Conservation (phyloP, 2,888 invertebrate genomes). For the Hoplodrina ambigua region DNA sequence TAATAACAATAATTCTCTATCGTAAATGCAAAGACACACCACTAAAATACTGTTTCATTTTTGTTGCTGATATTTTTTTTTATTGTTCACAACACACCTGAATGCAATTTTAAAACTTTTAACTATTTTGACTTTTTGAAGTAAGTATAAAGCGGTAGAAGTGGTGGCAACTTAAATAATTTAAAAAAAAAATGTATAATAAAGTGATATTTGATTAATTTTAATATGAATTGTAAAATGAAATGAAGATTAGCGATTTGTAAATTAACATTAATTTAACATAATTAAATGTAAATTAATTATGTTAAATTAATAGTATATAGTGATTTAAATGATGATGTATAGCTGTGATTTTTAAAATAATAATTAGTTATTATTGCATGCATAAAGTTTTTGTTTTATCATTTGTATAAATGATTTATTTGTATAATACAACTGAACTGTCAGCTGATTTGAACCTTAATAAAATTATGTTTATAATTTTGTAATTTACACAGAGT, state of each 20-base stretch:
- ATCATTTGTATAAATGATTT: not conserved
- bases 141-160: constrained; percentile 41
- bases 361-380: constrained; percentile 26
- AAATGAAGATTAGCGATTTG: not conserved
- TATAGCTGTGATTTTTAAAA: constrained; percentile 37
- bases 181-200: not conserved
- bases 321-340: constrained; percentile 30
- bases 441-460: constrained; percentile 29
- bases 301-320: not conserved
- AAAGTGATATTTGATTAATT: constrained; percentile 7
- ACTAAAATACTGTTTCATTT: constrained; percentile 18
- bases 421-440: not conserved
- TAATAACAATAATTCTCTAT: not conserved
- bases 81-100: not conserved
- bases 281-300: not conserved
- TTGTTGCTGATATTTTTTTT: not conserved
- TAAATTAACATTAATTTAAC: not conserved
- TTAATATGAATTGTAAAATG: not conserved
- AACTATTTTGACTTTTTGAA: constrained; percentile 25
- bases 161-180: constrained; percentile 16
- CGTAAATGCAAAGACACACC: constrained; percentile 26
- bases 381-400: constrained; percentile 19
- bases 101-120: constrained; percentile 35
- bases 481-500: constrained; percentile 7
- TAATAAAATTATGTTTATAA: not conserved